phyloP scores from a whole-genome alignment of 2,113 vertebrate species.

The Empidonax traillii region DNA sequence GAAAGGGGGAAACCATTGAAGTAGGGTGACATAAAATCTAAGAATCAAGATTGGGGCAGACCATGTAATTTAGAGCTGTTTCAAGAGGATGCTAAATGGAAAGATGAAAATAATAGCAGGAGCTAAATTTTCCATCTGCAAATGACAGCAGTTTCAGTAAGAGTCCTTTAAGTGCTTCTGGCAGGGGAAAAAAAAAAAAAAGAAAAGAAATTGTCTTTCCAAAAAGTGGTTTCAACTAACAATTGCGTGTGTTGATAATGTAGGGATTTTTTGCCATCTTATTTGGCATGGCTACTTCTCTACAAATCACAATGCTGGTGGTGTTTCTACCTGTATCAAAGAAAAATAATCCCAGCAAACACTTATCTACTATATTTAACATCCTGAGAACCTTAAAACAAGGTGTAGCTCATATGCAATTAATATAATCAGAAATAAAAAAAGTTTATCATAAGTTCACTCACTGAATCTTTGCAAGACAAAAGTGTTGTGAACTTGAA shows the following conservation, averaged over 20 bases:
- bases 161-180: constrained; percentile 53
- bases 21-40: constrained; percentile 51
- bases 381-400: not conserved
- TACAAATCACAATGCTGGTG: not conserved
- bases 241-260: constrained; percentile 37
- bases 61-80: constrained; percentile 59
- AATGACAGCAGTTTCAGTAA: constrained; percentile 59
- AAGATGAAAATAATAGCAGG: constrained; percentile 62
- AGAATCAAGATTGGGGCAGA: constrained; percentile 22
- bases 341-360: not conserved
- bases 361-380: not conserved
- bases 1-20: not conserved
- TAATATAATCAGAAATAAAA: not conserved
- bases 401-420: not conserved
- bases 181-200: constrained; percentile 23
- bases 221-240: constrained; percentile 18
- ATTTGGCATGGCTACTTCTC: not conserved
- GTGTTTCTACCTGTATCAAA: not conserved
- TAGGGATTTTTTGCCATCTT: constrained; percentile 45
- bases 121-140: constrained; percentile 51
- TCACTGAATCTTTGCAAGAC: not conserved
- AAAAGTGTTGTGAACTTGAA: constrained; percentile 16
- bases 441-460: not conserved
- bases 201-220: not conserved
- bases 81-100: constrained; percentile 49